Evolutionary conservation across 2,113 vertebrate species (phyloP).

Genomic region (Thomomys bottae): DNA sequence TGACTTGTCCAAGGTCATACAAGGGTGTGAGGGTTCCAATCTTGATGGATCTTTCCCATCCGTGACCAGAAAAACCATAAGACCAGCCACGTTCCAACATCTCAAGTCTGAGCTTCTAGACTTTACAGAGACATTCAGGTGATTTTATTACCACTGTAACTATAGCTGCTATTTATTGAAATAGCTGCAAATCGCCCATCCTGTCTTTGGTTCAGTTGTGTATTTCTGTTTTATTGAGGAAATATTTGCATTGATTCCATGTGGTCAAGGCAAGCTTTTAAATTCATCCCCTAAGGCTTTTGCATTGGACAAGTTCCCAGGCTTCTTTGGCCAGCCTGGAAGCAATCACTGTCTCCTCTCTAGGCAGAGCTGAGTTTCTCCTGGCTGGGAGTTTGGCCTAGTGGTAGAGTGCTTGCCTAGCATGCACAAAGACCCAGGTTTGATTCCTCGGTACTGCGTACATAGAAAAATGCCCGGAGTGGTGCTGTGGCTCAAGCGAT

Average conservation of each 20-base stretch:
- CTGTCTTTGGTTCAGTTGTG: neutral
- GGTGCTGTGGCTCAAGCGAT: no score
- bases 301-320: slow-evolving; percentile 14
- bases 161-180: slow-evolving; percentile 17
- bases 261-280: slow-evolving; percentile 4
- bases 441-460: no score
- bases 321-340: slow-evolving; percentile 27
- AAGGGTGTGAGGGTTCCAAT: neutral
- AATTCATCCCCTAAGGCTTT: slow-evolving; percentile 20
- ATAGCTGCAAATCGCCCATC: slow-evolving; percentile 48
- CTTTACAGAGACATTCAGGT: neutral
- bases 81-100: neutral
- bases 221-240: slow-evolving; percentile 56
- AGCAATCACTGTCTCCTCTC: slow-evolving; percentile 52
- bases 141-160: slow-evolving; percentile 30
- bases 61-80: neutral
- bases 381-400: no score
- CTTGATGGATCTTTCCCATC: neutral
- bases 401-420: no score
- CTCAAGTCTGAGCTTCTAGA: neutral
- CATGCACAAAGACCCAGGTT: no score
- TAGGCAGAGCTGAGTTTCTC: neutral
- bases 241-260: slow-evolving; percentile 37
- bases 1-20: neutral
- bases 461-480: no score